Percentiles rank a stretch among this genome's conserved stretches.
Conservation (phyloP, 2,113 vertebrate genomes). For the Panurus biarmicus region DNA sequence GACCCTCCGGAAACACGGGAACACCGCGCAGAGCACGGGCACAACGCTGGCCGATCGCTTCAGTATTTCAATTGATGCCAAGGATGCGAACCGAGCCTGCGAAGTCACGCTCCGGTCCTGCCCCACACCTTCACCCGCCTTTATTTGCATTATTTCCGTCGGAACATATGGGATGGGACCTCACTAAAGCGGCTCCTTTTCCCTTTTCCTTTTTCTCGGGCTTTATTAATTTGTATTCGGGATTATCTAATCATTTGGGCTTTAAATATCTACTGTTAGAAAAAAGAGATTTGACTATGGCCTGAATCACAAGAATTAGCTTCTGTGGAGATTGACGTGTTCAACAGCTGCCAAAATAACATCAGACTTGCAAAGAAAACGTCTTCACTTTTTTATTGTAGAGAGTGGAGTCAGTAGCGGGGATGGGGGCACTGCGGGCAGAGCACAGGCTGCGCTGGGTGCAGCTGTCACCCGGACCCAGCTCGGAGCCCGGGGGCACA, state of each 20-base stretch:
- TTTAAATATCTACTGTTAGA: slow-evolving; percentile 7
- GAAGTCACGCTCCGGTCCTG: neutral
- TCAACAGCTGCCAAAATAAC: slow-evolving; percentile 1
- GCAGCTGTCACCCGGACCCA: neutral
- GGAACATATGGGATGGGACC: slow-evolving; percentile 4
- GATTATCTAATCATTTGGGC: neutral
- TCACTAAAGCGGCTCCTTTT: neutral
- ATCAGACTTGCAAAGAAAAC: neutral
- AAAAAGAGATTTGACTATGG: neutral
- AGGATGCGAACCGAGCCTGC: neutral
- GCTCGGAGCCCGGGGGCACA: neutral
- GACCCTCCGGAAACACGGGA: no score
- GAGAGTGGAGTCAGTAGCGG: neutral
- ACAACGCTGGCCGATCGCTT: no score
- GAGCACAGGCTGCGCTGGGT: neutral
- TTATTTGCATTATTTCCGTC: neutral
- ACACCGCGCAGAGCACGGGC: neutral
- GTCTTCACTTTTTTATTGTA: neutral
- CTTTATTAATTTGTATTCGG: neutral
- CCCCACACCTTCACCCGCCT: neutral
- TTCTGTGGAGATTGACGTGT: neutral
- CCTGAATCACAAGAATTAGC: neutral
- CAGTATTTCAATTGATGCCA: no score
- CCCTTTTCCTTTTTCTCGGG: neutral
- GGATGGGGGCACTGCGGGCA: no score